These are phyloP conservation scores for Cosmia pyralina DNA, from an alignment of 2,888 invertebrate species.

Conservation along the genomic window DNA sequence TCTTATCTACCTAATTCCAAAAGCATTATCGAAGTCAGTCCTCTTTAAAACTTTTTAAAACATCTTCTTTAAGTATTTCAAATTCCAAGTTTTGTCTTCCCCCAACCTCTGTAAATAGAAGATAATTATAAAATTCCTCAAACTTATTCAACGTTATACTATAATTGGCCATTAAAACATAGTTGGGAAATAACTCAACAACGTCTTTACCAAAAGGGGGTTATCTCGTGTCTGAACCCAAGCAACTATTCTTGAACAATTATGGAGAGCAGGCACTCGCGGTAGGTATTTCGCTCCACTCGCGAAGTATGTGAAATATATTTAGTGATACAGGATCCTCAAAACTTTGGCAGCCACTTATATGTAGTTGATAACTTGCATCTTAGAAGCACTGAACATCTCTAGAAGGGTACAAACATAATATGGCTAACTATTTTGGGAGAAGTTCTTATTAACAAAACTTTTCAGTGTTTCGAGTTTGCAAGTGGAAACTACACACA, in stretches of 20 bases:
- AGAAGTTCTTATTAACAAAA: conserved; percentile 11
- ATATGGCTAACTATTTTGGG: conserved; percentile 18
- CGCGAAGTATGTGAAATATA: conserved; percentile 70
- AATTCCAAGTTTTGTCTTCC: background rate
- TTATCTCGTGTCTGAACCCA: conserved; percentile 34
- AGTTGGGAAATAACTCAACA: conserved; percentile 46
- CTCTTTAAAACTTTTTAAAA: background rate
- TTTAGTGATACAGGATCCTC: conserved; percentile 65
- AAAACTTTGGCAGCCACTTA: conserved; percentile 67
- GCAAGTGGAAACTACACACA: too few relatives aligned
- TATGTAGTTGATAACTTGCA: conserved; percentile 43
- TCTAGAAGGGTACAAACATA: conserved; percentile 10
- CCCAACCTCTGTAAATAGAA: background rate
- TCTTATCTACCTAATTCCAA: conserved; percentile 13
- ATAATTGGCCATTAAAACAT: conserved; percentile 37
- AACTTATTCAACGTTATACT: conserved; percentile 17
- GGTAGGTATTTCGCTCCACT: conserved; percentile 58
- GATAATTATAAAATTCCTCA: conserved; percentile 33
- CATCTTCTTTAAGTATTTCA: background rate
- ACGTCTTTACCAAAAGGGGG: conserved; percentile 35
- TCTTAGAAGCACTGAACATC: conserved; percentile 37
- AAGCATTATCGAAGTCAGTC: background rate
- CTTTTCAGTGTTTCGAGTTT: background rate
- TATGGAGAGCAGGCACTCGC: conserved; percentile 57
- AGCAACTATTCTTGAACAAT: conserved; percentile 66